phyloP scores from a whole-genome alignment of 2,888 invertebrate genomes.

The Philereme vetulata region DNA sequence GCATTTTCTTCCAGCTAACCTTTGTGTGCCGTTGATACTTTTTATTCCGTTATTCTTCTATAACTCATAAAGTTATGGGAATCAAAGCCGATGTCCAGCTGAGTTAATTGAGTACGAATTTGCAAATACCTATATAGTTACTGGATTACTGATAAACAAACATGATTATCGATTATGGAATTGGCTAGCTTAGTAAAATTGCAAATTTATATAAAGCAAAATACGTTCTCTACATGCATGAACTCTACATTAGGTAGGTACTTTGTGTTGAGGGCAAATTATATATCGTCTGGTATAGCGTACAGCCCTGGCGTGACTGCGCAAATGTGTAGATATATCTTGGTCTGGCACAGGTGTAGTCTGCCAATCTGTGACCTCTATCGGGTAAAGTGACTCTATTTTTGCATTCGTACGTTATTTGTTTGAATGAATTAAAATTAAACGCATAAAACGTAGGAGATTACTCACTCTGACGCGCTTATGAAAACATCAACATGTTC shows the following conservation, averaged over 20 bases:
- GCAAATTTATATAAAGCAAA: no score
- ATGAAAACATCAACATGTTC: slow-evolving; percentile 30
- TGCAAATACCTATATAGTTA: no score
- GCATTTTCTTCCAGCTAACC: no score
- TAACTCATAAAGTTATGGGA: neutral
- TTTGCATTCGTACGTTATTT: slow-evolving; percentile 25
- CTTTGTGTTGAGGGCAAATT: slow-evolving; percentile 14
- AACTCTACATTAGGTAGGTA: no score
- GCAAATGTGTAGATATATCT: slow-evolving; percentile 1
- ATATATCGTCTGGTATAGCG: slow-evolving; percentile 12
- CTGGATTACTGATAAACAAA: no score
- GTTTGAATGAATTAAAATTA: slow-evolving; percentile 34
- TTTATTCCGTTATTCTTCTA: no score
- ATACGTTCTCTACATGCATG: no score
- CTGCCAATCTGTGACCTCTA: slow-evolving; percentile 29
- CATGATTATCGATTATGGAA: no score
- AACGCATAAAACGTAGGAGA: slow-evolving; percentile 28
- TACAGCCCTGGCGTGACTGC: neutral
- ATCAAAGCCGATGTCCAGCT: no score
- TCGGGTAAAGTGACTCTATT: slow-evolving; percentile 32
- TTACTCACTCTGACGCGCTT: slow-evolving; percentile 33
- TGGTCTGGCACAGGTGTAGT: slow-evolving; percentile 16
- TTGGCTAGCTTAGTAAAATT: no score
- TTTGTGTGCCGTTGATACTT: no score
- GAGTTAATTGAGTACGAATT: no score